These are phyloP conservation scores for Oreotragus oreotragus DNA, from an alignment of 2,113 vertebrate genomes.

Conservation along the genomic window DNA sequence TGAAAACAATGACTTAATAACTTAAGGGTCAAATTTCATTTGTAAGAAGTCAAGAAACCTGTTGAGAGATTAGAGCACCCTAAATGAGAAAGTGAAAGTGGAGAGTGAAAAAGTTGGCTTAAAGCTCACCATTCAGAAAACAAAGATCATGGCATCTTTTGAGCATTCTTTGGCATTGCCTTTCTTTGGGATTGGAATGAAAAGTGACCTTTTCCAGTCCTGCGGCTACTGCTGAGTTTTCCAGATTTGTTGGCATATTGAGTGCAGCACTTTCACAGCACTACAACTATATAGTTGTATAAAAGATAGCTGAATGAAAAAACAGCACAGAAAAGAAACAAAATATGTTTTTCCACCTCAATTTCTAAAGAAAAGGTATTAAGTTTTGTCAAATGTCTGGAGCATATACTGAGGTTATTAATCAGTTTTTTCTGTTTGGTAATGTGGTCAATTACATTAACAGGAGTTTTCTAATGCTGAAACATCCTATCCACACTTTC, in stretches of 20 bases:
- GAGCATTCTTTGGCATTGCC: too few species aligned
- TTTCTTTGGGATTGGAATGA: too few species aligned
- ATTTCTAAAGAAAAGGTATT: neutral
- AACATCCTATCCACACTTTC: neutral
- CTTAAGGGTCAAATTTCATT: neutral
- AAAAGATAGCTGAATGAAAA: neutral
- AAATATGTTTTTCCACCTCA: neutral
- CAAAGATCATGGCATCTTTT: too few species aligned
- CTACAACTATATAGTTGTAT: neutral
- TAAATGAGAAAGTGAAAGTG: neutral
- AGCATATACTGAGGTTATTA: neutral
- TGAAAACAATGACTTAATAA: neutral
- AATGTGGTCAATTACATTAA: neutral
- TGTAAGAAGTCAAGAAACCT: neutral
- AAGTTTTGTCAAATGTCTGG: neutral
- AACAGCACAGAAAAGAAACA: slow-evolving; percentile 6
- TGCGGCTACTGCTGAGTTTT: too few species aligned
- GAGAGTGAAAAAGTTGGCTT: too few species aligned
- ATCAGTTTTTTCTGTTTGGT: neutral
- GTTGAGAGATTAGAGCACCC: neutral
- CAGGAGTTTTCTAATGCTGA: neutral
- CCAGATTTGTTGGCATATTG: too few species aligned
- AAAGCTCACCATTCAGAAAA: too few species aligned
- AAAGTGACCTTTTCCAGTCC: too few species aligned
- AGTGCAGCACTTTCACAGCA: neutral